Percentiles rank a stretch among this genome's conserved stretches.
These are phyloP conservation scores for Carcharodon carcharias DNA, from an alignment of 2,797 vertebrate species.

Conservation along the genomic window DNA sequence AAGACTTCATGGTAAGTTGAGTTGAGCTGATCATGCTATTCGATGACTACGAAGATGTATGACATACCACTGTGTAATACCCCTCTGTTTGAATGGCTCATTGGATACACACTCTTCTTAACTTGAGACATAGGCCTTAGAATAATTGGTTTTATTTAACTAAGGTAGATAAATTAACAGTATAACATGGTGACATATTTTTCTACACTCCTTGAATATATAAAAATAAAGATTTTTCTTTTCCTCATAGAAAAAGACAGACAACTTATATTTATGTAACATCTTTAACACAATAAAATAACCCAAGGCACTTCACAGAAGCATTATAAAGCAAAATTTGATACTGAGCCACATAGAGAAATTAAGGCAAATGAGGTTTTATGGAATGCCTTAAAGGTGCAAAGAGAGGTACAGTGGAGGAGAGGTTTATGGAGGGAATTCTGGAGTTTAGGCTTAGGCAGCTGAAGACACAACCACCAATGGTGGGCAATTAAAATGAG, in stretches of 20 bases:
- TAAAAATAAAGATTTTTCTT: background rate
- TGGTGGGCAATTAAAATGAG: background rate
- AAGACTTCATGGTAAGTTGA: conserved; percentile 61
- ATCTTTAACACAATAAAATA: background rate
- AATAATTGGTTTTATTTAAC: background rate
- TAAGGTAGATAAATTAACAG: background rate
- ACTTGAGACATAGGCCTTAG: too few species aligned
- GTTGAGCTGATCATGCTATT: background rate
- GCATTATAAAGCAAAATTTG: background rate
- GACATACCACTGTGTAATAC: background rate
- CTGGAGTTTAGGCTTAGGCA: background rate
- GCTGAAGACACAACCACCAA: background rate
- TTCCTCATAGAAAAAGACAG: background rate
- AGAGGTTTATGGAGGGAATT: background rate
- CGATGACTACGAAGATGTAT: background rate
- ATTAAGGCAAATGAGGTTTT: background rate
- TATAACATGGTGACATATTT: background rate
- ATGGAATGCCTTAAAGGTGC: too few species aligned
- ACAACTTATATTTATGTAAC: too few species aligned
- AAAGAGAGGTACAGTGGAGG: background rate
- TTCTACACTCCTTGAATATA: background rate
- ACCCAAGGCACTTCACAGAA: background rate
- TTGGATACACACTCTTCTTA: background rate
- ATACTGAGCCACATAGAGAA: background rate
- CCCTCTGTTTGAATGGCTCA: background rate